Percentiles rank a stretch among this genome's conserved stretches.
These are phyloP conservation scores for Noturus placidus DNA, from an alignment of 2,113 vertebrate genomes.

Conservation along the genomic window DNA sequence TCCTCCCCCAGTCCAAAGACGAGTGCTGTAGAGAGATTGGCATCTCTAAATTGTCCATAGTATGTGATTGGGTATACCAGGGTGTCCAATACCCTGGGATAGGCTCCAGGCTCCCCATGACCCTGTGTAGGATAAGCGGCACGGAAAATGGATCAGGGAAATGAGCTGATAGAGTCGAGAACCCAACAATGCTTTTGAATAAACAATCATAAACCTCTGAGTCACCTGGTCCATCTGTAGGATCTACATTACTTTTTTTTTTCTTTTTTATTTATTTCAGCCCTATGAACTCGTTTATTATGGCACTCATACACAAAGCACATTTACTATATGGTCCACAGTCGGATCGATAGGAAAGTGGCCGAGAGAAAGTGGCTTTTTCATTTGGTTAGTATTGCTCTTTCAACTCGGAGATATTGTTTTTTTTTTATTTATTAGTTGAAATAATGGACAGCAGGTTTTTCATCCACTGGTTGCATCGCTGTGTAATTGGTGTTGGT, in stretches of 20 bases:
- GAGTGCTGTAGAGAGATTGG: too few species aligned
- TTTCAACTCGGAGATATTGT: slow-evolving; percentile 49
- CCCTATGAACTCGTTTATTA: background rate
- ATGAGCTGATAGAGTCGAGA: background rate
- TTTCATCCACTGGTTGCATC: slow-evolving; percentile 28
- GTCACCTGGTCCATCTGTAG: background rate
- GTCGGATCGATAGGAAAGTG: slow-evolving; percentile 26
- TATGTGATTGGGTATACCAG: too few species aligned
- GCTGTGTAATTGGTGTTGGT: slow-evolving; percentile 34
- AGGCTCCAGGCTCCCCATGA: too few species aligned
- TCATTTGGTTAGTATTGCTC: slow-evolving; percentile 59
- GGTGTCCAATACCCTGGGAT: too few species aligned
- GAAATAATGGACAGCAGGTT: slow-evolving; percentile 20
- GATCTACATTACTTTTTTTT: background rate
- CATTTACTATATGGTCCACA: slow-evolving; percentile 15
- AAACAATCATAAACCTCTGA: background rate
- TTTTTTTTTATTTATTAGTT: slow-evolving; percentile 60
- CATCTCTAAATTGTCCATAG: too few species aligned
- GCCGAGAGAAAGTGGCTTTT: slow-evolving; percentile 50
- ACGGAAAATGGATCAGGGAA: background rate
- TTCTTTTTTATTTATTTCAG: background rate
- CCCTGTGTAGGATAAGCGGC: too few species aligned
- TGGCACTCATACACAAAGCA: background rate
- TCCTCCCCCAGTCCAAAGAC: too few species aligned
- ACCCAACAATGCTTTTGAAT: background rate